These are phyloP conservation scores for Sphecodes monilicornis DNA, from an alignment of 2,888 invertebrate species.

Conservation along the genomic window DNA sequence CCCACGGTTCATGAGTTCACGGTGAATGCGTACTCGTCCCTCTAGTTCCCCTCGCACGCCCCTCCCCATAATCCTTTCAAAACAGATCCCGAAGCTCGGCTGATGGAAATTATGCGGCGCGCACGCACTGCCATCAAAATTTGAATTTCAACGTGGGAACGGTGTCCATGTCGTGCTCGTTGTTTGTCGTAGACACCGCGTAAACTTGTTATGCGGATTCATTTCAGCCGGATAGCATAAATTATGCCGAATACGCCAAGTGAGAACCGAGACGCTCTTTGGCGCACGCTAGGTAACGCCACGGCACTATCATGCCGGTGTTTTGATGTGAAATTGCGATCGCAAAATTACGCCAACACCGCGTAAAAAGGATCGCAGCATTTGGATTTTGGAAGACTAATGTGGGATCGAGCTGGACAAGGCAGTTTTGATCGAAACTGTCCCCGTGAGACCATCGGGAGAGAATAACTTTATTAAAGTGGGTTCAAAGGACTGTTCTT, in stretches of 20 bases:
- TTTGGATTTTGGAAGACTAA: neutral
- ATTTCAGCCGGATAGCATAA: constrained; percentile 12
- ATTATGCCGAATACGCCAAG: neutral
- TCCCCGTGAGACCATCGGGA: too few species aligned
- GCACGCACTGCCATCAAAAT: constrained; percentile 42
- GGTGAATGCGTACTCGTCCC: neutral
- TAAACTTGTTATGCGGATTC: constrained; percentile 15
- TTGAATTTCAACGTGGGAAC: constrained; percentile 60
- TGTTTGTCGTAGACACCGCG: constrained; percentile 22
- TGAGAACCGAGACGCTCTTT: neutral
- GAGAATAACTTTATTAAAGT: neutral
- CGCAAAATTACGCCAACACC: neutral
- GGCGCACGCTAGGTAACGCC: neutral
- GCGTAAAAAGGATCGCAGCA: neutral
- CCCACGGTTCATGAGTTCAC: neutral
- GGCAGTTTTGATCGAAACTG: too few species aligned
- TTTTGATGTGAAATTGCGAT: neutral
- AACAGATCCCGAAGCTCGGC: constrained; percentile 46
- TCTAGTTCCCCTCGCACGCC: neutral
- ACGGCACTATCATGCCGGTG: too few species aligned
- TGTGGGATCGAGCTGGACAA: too few species aligned
- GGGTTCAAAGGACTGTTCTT: neutral
- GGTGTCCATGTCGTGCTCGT: neutral
- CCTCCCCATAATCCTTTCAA: constrained; percentile 57
- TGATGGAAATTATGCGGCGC: constrained; percentile 47